Base-by-base conservation (phyloP, 2,888 invertebrate species). In the Bedellia somnulentella region DNA sequence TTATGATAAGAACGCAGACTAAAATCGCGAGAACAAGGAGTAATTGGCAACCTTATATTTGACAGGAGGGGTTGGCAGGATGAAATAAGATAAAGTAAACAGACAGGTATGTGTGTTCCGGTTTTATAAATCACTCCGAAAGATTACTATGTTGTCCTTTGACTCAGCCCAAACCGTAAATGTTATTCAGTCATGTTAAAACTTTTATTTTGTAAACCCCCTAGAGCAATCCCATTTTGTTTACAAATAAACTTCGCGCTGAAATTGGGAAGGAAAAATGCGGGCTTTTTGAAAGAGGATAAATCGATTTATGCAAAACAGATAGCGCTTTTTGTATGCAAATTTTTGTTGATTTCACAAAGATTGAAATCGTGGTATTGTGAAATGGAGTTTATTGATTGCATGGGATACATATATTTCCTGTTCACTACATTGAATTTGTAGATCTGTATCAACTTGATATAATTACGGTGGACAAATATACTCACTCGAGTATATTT, bases 271-370 rank as follows among this genome's bases (percentile, higher is more conserved):
- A 64, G 57, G 63, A 64, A 70, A 66, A 63, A 67, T 21, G 60
- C 41, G 43, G 35, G 40, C 62, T 66, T 67, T 45, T 62, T 60
- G 59, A 62, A 67, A 66, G 63, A 60, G 67, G 64, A 71, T 68
- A 70, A 73, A 70, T 70, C 67, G 70, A 67, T 73, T 73, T 70
- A 71, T 70, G 67, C 62, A 70, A 71, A 71, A 59, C 56, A 68
- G 67, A 66, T 66, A 58, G 64, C 62, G 64, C 70, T 68, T 71
- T 73, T 71, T 71, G 62, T 68, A 71, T 73, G 71, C 59, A 68
- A 71, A 71, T 73, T 62, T 58, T 53, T 64, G 62, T 66, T 68
- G 68, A 68, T 68, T 71, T 70, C 57, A 59, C 52, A 61, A 62
- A 70, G 67, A 70, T 68, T 68, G 66, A 67, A 68, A 67, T 64